Evolutionary conservation across 2,888 invertebrate genomes (phyloP), one percentile per base, ranked within the genome.

Genomic region (Ophion obscuratus): DNA sequence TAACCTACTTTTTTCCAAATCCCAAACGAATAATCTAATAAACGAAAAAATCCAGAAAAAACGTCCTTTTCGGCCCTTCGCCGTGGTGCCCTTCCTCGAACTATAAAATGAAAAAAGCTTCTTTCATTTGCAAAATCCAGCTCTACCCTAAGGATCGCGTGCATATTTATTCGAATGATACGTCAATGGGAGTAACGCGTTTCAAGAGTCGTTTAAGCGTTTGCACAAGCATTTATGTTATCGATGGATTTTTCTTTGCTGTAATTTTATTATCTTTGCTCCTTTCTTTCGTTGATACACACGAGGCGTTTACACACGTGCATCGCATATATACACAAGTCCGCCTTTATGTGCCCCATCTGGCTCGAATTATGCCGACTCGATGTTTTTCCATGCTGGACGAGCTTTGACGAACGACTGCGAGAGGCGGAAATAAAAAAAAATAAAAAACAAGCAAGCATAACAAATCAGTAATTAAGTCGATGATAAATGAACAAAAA

Each of bases 351-450:
- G 86, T 88, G 85, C 85, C 76, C 88, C 89, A 91, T 90, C 90
- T 91, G 90, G 83, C 78, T 89, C 88, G 86, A 90, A 87, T 92
- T 90, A 91, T 66, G 77, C 76, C 84, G 81, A 68, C 87, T 83
- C 85, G 62, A 74, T 85, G 79, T 89, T 90, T 85, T 81, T 83
- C 77, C 81, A 40, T 64, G 74, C 74, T 80, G 81, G 73, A 79
- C 77, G 36, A 40, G 57, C 61, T 68, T 57, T 47, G 11, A 70
- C 20, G 36, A 27, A 71, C 61, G 67, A 53, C 40, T 36, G n/a
- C 36, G 27, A 44, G 62, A 82, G 11, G 40, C 57, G 20, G n/a
- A 53, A 36, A 76, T 24, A 66, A 75, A 40, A 83, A 74, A 89
- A 87, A 82, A 5, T 17, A 70, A 59, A 36, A 20, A 59, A 57